Conservation (phyloP, 2,888 invertebrate species). For the Nephrocerus scutellatus region DNA sequence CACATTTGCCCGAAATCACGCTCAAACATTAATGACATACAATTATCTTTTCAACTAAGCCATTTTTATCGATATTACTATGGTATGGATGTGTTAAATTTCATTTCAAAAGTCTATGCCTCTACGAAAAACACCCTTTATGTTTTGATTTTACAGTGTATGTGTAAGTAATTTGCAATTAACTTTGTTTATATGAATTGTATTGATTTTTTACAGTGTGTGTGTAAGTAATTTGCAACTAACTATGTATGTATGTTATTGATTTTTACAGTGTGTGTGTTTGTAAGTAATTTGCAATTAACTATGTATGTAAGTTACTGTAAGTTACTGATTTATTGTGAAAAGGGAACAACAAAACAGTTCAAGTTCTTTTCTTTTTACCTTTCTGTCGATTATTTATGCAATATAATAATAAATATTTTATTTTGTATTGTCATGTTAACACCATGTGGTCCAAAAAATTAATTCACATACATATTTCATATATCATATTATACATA, state of each 20-base stretch:
- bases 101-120: no score
- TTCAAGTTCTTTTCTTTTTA: background rate
- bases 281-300: constrained; percentile 20
- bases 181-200: constrained; percentile 5
- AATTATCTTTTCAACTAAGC: no score
- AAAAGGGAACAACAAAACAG: background rate
- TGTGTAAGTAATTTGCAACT: constrained; percentile 20
- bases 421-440: constrained; percentile 30
- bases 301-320: constrained; percentile 7
- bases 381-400: constrained; percentile 6
- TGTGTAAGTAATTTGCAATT: constrained; percentile 5
- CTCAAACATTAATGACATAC: no score
- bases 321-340: constrained; percentile 4
- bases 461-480: constrained; percentile 13
- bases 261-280: constrained; percentile 2
- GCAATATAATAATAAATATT: constrained; percentile 17
- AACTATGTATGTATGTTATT: constrained; percentile 10
- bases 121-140: no score
- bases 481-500: no score
- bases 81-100: no score
- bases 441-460: constrained; percentile 31
- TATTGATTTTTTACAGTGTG: background rate
- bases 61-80: no score
- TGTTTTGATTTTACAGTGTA: constrained; percentile 11
- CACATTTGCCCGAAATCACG: no score